These are phyloP conservation scores for Cyphomyrus discorhynchus DNA, from an alignment of 2,113 vertebrate species.

Conservation along the genomic window DNA sequence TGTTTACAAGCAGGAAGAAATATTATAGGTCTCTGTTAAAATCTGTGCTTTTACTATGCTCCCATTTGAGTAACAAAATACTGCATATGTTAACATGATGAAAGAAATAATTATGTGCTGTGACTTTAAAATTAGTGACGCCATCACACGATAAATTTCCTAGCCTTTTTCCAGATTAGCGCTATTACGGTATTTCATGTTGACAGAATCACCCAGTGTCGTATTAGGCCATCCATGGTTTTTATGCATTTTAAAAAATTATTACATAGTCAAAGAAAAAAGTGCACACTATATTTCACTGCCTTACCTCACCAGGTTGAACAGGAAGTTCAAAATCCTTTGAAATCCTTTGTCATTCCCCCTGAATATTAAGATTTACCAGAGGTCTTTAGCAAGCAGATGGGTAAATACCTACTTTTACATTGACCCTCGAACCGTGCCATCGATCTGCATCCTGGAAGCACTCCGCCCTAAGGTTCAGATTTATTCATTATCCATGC, in stretches of 20 bases:
- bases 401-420: not conserved
- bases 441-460: not conserved
- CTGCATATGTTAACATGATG: not conserved
- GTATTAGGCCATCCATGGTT: not conserved
- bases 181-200: not conserved
- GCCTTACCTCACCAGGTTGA: not conserved
- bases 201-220: not conserved
- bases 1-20: not conserved
- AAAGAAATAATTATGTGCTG: not conserved
- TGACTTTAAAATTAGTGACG: not conserved
- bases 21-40: not conserved
- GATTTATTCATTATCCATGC: not conserved
- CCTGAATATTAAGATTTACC: not conserved
- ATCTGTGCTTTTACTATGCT: not conserved
- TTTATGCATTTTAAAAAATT: not conserved
- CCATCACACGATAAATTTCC: not conserved
- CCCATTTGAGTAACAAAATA: not conserved
- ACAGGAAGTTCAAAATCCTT: not conserved
- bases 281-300: not conserved
- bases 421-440: not conserved
- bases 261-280: not conserved
- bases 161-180: not conserved
- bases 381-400: not conserved
- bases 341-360: not conserved
- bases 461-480: not conserved